Evolutionary conservation across 2,113 vertebrate genomes (phyloP).

Genomic region (Tragelaphus imberbis): DNA sequence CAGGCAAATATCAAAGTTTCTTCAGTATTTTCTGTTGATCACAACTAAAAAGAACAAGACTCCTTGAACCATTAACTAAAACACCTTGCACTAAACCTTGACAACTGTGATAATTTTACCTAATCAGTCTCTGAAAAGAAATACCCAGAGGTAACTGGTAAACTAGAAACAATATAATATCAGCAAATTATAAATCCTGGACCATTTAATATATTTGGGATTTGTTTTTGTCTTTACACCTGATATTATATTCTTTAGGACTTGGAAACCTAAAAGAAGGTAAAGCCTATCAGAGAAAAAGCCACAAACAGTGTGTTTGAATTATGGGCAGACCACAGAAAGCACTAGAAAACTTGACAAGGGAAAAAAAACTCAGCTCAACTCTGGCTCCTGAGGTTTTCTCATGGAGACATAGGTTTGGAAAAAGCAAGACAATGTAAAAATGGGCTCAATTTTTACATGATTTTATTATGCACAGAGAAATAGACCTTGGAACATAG

Average conservation of each 20-base stretch:
- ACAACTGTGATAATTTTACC: background rate
- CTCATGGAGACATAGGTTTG: background rate
- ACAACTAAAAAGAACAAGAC: background rate
- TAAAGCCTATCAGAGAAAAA: background rate
- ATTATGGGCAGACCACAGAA: background rate
- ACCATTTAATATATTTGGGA: background rate
- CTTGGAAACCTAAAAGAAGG: background rate
- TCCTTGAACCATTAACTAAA: background rate
- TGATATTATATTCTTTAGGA: background rate
- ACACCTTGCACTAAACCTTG: background rate
- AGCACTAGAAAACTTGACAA: background rate
- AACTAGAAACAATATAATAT: background rate
- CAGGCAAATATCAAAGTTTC: background rate
- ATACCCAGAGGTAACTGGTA: background rate
- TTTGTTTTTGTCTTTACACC: background rate
- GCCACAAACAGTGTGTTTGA: background rate
- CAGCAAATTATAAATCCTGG: background rate
- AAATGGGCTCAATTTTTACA: background rate
- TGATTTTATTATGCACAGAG: background rate
- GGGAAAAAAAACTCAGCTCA: background rate
- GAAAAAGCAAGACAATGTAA: background rate
- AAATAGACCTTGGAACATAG: background rate
- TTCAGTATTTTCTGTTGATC: slow-evolving; percentile 8
- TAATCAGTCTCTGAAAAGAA: slow-evolving; percentile 1
- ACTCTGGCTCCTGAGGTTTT: background rate